Evolutionary conservation across 2,888 invertebrate species (phyloP), one percentile per base, ranked within the genome.

Genomic region (Trisateles emortualis): DNA sequence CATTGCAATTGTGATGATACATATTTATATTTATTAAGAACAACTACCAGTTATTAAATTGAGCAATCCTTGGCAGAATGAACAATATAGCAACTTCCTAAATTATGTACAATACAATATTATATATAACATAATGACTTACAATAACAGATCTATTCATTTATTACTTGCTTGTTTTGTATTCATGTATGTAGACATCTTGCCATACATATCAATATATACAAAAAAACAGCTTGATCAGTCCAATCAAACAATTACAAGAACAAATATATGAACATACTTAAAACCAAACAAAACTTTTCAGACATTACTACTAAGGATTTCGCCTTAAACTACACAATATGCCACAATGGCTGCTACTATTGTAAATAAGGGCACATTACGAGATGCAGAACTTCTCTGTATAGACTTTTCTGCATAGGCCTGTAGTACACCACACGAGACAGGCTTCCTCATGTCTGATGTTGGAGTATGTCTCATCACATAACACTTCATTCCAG

Each of bases 401-500:
- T 80, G 77, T 6, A 90, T 59, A 0, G 91, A 91, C 53, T 84
- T 79, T 17, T 82, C 82, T 2, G 91, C 89, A 49, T 91, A 92
- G 11, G 83, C 79, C 63, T 90, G 90, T 51, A 92, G 65, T 8
- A 91, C 58, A 19, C 86, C 87, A 68, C 91, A 92, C 2, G 86
- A 84, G 1, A 92, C 83, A 30, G 71, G 63, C 52, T 82, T 86
- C 57, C 64, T 83, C 89, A 89, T 86, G 29, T 79, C 81, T 5
- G 78, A 73, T 0, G 68, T 52, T 1, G 86, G 63, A 9, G 81
- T 79, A 40, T 63, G 68, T 35, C 88, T 78, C 10, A 90, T 81
- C 3, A 92, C 83, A 62, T 81, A 91, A 55, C 91, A 92, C 68
- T 84, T 66, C 90, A 90, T 90, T 4, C 85, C 87, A 1, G 87